These are phyloP conservation scores for Anguilla megastoma DNA, from an alignment of 2,797 vertebrate genomes.

Conservation along the genomic window DNA sequence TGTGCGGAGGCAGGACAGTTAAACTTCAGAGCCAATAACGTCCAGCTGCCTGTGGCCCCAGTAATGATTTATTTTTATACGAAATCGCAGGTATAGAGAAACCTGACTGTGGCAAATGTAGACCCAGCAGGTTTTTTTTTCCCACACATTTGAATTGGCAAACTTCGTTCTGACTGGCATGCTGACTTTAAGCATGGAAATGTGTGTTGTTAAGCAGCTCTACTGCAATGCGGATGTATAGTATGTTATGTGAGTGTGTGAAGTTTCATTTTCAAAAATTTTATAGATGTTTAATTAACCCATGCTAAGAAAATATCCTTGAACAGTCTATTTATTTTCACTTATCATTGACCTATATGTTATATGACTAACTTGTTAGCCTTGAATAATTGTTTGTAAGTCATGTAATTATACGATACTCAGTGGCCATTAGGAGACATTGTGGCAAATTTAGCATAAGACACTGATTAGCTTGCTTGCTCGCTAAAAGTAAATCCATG, in stretches of 20 bases:
- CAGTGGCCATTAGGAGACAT: neutral
- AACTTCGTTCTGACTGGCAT: neutral
- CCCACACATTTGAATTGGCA: neutral
- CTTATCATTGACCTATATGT: neutral
- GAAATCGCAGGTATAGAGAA: neutral
- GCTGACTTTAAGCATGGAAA: neutral
- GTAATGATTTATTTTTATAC: neutral
- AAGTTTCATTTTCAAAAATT: neutral
- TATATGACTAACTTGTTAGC: neutral
- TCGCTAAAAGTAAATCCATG: neutral
- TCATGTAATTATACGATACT: too few relatives aligned
- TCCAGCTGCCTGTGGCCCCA: neutral
- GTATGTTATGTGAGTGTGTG: neutral
- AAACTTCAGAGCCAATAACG: neutral
- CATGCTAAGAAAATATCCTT: neutral
- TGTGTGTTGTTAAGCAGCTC: neutral
- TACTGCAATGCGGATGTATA: neutral
- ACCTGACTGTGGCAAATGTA: neutral
- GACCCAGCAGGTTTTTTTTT: neutral
- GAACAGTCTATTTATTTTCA: neutral
- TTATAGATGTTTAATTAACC: neutral
- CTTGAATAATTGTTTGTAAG: neutral
- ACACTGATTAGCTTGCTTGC: neutral
- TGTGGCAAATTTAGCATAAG: neutral
- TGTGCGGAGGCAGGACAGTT: neutral